Evolutionary conservation across 2,888 invertebrate species (phyloP).

Genomic region (Colostygia pectinataria): DNA sequence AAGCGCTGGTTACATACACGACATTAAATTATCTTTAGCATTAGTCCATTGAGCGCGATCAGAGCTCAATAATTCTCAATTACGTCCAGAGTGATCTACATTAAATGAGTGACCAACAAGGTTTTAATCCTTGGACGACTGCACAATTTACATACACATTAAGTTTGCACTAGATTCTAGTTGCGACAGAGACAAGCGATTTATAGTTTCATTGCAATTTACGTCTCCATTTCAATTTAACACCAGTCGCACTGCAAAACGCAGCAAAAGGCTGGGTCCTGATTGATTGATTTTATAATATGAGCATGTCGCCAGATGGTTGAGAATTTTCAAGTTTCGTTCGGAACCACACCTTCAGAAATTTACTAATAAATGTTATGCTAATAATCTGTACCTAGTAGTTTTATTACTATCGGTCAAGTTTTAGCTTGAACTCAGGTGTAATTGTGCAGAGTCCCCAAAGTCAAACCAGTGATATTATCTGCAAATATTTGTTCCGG

Average conservation of each 20-base stretch:
- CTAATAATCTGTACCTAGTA: not conserved
- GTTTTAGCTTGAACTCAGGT: too few relatives aligned
- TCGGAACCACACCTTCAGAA: conserved; percentile 3
- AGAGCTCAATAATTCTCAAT: conserved; percentile 36
- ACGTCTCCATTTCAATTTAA: conserved; percentile 56
- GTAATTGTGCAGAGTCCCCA: too few relatives aligned
- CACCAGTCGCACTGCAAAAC: conserved; percentile 33
- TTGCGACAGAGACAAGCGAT: conserved; percentile 50
- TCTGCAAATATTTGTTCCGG: too few relatives aligned
- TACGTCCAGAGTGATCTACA: conserved; percentile 51
- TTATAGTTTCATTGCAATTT: conserved; percentile 59
- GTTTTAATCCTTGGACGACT: conserved; percentile 52
- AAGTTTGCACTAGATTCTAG: conserved; percentile 63
- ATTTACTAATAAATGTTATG: not conserved
- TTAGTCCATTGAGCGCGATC: conserved; percentile 36
- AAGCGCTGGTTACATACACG: conserved; percentile 15
- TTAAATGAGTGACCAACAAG: conserved; percentile 51
- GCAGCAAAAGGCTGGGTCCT: too few relatives aligned
- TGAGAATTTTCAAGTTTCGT: not conserved
- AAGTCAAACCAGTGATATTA: too few relatives aligned
- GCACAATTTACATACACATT: conserved; percentile 68
- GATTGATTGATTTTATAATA: conserved; percentile 20
- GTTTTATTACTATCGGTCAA: not conserved
- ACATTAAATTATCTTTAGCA: conserved; percentile 31
- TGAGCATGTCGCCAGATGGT: conserved; percentile 14